phyloP scores from a whole-genome alignment of 2,888 invertebrate species.

The Meiosimyza decipiens region DNA sequence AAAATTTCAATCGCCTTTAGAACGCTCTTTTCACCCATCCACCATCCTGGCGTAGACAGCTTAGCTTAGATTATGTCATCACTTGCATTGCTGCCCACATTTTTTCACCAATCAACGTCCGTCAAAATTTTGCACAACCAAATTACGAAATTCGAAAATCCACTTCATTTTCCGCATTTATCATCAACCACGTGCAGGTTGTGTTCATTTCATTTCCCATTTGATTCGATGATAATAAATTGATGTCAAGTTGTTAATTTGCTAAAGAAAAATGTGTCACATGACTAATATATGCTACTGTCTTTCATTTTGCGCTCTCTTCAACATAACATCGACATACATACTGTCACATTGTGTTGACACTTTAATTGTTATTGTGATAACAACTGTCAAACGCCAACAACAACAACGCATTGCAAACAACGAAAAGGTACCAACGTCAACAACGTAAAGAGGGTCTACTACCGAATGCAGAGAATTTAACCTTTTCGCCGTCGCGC shows the following conservation, averaged over 20 bases:
- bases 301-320: slow-evolving; percentile 1
- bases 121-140: slow-evolving; percentile 10
- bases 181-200: too few relatives aligned
- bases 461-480: slow-evolving; percentile 64
- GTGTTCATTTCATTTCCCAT: slow-evolving; percentile 10
- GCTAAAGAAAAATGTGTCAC: background rate
- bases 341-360: background rate
- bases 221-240: background rate
- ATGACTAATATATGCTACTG: background rate
- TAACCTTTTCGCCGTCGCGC: slow-evolving; percentile 66
- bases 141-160: background rate
- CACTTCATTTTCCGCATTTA: background rate
- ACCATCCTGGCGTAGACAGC: too few relatives aligned
- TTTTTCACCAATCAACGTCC: too few relatives aligned
- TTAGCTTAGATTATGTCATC: too few relatives aligned
- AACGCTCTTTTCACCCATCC: too few relatives aligned
- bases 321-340: background rate
- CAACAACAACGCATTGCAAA: background rate
- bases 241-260: slow-evolving; percentile 19
- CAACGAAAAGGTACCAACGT: slow-evolving; percentile 59
- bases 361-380: background rate
- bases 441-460: slow-evolving; percentile 66
- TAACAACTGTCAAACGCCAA: slow-evolving; percentile 1
- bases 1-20: too few relatives aligned
- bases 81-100: too few relatives aligned